phyloP scores from a whole-genome alignment of 2,888 invertebrate genomes.

The Mamestra brassicae region DNA sequence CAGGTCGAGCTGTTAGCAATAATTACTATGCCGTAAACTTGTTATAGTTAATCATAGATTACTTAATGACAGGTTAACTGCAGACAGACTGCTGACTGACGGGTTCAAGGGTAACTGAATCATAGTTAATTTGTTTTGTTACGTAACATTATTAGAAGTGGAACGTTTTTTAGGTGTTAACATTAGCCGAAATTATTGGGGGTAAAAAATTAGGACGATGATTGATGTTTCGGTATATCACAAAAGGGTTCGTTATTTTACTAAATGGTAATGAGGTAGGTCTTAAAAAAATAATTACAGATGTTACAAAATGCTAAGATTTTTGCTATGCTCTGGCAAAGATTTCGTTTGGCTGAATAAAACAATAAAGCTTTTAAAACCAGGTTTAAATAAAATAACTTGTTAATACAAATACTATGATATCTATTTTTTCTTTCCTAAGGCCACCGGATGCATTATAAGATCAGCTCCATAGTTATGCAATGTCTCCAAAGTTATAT shows the following conservation, averaged over 20 bases:
- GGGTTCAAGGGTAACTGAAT: constrained; percentile 80
- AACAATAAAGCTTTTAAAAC: too few relatives aligned
- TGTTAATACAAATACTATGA: too few relatives aligned
- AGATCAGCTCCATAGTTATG: too few relatives aligned
- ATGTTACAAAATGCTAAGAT: too few relatives aligned
- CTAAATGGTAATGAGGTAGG: too few relatives aligned
- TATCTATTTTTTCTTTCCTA: too few relatives aligned
- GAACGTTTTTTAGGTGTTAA: constrained; percentile 45
- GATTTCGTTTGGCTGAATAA: too few relatives aligned
- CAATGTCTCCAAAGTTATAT: too few relatives aligned
- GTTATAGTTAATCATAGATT: constrained; percentile 72
- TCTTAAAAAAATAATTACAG: too few relatives aligned
- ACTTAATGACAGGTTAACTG: constrained; percentile 73
- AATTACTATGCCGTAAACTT: constrained; percentile 76
- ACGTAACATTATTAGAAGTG: constrained; percentile 38
- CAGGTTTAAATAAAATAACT: too few relatives aligned
- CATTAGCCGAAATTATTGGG: constrained; percentile 5
- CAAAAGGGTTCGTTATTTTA: constrained; percentile 15
- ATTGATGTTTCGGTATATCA: constrained; percentile 17
- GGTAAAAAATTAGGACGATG: constrained; percentile 7
- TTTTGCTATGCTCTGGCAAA: too few relatives aligned
- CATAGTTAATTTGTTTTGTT: constrained; percentile 55
- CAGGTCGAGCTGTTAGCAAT: constrained; percentile 48
- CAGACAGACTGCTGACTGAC: constrained; percentile 68
- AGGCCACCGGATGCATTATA: too few relatives aligned